A percentile compares a stretch with the other conserved stretches of the same genome.
These are phyloP conservation scores for Drosophila lowei DNA, from an alignment of 1,140 invertebrate species.

Conservation along the genomic window DNA sequence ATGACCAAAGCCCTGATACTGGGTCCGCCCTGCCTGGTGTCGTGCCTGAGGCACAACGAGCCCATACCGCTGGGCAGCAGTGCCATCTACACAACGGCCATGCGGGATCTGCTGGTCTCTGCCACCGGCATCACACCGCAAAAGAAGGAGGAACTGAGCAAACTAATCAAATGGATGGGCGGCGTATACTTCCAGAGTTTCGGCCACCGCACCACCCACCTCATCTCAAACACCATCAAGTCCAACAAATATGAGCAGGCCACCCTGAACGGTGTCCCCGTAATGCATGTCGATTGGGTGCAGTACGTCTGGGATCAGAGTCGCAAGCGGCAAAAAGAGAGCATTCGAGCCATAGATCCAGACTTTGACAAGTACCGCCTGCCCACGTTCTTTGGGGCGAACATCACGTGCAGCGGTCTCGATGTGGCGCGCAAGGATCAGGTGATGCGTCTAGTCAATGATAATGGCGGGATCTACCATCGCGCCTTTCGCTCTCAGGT, in stretches of 20 bases:
- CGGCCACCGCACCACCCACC: conserved; percentile 90
- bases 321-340: conserved; percentile 76
- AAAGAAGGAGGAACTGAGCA: conserved; percentile 87
- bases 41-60: conserved; percentile 88
- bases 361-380: conserved; percentile 88
- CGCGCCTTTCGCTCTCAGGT: conserved; percentile 84
- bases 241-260: conserved; percentile 92
- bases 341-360: conserved; percentile 86
- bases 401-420: conserved; percentile 91
- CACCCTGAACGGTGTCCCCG: conserved; percentile 87
- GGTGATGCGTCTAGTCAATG: conserved; percentile 88
- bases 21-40: conserved; percentile 91
- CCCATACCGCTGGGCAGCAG: conserved; percentile 89
- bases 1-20: conserved; percentile 88
- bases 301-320: conserved; percentile 90
- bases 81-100: conserved; percentile 92
- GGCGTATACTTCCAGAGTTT: conserved; percentile 89
- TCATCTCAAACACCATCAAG: conserved; percentile 89
- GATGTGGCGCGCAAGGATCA: conserved; percentile 86
- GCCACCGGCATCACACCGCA: conserved; percentile 87
- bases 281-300: conserved; percentile 92
- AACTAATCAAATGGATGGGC: conserved; percentile 92
- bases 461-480: conserved; percentile 87
- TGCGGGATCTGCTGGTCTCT: conserved; percentile 90
- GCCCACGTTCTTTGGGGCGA: conserved; percentile 91